Conservation (phyloP, 1,140 invertebrate species). For the Chironomus striatipennis region DNA sequence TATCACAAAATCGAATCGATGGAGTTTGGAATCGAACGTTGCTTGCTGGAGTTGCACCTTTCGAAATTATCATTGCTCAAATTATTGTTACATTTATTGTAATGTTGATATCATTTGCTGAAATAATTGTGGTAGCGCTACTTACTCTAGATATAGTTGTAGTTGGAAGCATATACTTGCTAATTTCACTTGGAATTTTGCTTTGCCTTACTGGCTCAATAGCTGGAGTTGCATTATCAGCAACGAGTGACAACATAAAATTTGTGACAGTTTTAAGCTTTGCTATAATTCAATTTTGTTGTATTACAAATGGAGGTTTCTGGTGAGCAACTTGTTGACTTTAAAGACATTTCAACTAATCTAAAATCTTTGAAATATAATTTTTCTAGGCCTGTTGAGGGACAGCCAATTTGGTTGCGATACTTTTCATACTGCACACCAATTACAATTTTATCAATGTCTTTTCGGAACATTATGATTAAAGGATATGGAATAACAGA, state of each 20-base stretch:
- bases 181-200: neutral
- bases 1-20: slow-evolving; percentile 28
- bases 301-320: neutral
- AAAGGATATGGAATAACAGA: neutral
- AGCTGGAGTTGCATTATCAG: neutral
- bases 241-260: neutral
- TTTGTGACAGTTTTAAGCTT: neutral
- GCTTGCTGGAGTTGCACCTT: slow-evolving; percentile 22
- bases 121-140: neutral
- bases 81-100: neutral
- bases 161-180: neutral
- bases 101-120: neutral
- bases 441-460: neutral
- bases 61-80: neutral
- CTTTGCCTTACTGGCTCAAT: neutral
- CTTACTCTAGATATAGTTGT: neutral
- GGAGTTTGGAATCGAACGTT: slow-evolving; percentile 29
- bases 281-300: neutral
- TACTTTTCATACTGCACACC: neutral
- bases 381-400: neutral
- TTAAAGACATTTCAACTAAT: too few species aligned
- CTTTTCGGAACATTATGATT: neutral
- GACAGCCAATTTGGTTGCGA: neutral
- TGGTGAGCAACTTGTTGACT: too few species aligned
- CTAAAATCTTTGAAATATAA: too few species aligned